Conservation (phyloP, 2,113 vertebrate genomes). For the Aix galericulata region DNA sequence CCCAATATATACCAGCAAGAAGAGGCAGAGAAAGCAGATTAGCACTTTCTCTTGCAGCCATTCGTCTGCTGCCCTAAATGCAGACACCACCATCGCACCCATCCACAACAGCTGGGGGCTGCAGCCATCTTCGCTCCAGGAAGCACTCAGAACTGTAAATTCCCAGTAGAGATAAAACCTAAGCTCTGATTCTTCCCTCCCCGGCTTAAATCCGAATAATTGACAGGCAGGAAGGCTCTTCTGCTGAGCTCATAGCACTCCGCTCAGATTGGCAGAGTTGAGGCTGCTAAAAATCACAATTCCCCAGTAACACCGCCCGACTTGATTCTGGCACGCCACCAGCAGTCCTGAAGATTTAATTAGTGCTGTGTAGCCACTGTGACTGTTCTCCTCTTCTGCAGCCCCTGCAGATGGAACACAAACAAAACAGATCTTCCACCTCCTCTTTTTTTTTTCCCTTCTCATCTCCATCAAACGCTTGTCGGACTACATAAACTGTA, state of each 20-base stretch:
- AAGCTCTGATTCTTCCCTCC: neutral
- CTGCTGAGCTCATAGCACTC: neutral
- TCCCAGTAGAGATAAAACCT: neutral
- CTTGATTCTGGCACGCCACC: slow-evolving; percentile 12
- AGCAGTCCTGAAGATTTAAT: slow-evolving; percentile 63
- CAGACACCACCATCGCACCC: neutral
- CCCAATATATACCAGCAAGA: neutral
- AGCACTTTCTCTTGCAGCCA: neutral
- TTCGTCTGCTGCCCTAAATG: neutral
- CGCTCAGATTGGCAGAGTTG: slow-evolving; percentile 1
- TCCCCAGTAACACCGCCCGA: slow-evolving; percentile 30
- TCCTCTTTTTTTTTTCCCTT: neutral
- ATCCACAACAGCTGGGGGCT: neutral
- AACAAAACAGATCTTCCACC: slow-evolving; percentile 41
- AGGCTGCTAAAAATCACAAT: slow-evolving; percentile 37
- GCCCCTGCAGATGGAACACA: slow-evolving; percentile 42
- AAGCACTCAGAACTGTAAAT: neutral
- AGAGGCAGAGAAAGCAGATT: neutral
- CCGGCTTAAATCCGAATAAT: neutral
- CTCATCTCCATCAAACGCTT: neutral
- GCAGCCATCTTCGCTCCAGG: neutral
- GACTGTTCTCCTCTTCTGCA: slow-evolving; percentile 39
- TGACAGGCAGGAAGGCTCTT: neutral
- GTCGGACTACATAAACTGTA: neutral
- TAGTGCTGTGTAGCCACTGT: slow-evolving; percentile 59